Conservation (phyloP, 2,888 invertebrate species). For the Melanostoma mellinum region DNA sequence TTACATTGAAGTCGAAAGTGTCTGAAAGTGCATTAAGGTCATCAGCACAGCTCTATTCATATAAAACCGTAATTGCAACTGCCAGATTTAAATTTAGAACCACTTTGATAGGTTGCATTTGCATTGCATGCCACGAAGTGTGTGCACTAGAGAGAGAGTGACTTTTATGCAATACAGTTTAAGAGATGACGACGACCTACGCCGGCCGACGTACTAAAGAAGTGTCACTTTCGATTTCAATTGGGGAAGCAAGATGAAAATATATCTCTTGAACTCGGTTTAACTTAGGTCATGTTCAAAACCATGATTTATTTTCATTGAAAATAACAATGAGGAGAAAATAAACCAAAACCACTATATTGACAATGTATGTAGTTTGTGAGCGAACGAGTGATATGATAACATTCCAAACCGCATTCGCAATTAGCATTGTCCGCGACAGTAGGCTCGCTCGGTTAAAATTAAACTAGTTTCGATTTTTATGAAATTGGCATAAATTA, state of each 20-base stretch:
- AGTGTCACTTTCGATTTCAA: constrained; percentile 49
- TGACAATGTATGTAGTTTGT: not conserved
- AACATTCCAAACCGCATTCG: too few relatives aligned
- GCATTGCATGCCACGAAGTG: constrained; percentile 3
- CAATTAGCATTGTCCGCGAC: not conserved
- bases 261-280: constrained; percentile 29
- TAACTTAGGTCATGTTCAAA: constrained; percentile 57
- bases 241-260: constrained; percentile 10
- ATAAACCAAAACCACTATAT: not conserved
- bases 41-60: constrained; percentile 38
- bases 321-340: constrained; percentile 10
- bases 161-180: constrained; percentile 19
- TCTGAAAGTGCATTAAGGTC: constrained; percentile 50
- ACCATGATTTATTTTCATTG: constrained; percentile 35
- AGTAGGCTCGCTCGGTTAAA: constrained; percentile 1
- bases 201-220: constrained; percentile 5
- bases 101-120: not conserved
- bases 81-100: constrained; percentile 37
- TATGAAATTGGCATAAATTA: too few relatives aligned
- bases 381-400: not conserved
- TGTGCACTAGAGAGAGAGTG: not conserved
- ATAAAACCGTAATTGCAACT: constrained; percentile 15
- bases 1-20: constrained; percentile 37
- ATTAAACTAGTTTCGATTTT: too few relatives aligned
- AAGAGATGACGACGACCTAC: constrained; percentile 7